Evolutionary conservation across 2,797 vertebrate genomes (phyloP).

Genomic region (Rhincodon typus): DNA sequence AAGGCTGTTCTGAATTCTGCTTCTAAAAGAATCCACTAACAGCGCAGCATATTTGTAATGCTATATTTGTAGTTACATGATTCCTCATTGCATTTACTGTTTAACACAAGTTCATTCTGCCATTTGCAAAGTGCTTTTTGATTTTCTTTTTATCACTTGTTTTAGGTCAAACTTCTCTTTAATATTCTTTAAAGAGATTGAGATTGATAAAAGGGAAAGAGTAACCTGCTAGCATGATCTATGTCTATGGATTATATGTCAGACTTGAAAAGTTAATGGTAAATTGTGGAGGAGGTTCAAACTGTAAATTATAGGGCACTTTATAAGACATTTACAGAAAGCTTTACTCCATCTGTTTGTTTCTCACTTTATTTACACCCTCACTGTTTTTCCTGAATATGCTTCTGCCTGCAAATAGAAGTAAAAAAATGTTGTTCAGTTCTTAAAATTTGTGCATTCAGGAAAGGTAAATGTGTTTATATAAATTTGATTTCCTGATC

Average conservation of each 20-base stretch:
- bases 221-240: slow-evolving; percentile 89
- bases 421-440: background rate
- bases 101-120: slow-evolving; percentile 52
- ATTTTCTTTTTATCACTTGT: slow-evolving; percentile 61
- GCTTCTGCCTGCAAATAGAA: background rate
- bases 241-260: slow-evolving; percentile 98
- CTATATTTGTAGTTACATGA: slow-evolving; percentile 31
- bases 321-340: slow-evolving; percentile 66
- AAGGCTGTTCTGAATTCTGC: no score
- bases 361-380: slow-evolving; percentile 39
- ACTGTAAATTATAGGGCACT: slow-evolving; percentile 67
- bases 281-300: slow-evolving; percentile 87
- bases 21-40: background rate
- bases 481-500: background rate
- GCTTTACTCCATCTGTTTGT: slow-evolving; percentile 58
- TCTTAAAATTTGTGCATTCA: background rate
- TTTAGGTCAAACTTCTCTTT: slow-evolving; percentile 84
- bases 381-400: background rate
- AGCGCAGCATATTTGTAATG: slow-evolving; percentile 41
- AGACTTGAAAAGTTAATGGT: slow-evolving; percentile 83
- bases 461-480: background rate
- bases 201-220: slow-evolving; percentile 94
- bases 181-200: slow-evolving; percentile 86
- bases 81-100: background rate
- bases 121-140: slow-evolving; percentile 59